Evolutionary conservation across 2,113 vertebrate genomes (phyloP), one percentile per base, ranked within the genome.

Genomic region (Lophochroa leadbeateri): DNA sequence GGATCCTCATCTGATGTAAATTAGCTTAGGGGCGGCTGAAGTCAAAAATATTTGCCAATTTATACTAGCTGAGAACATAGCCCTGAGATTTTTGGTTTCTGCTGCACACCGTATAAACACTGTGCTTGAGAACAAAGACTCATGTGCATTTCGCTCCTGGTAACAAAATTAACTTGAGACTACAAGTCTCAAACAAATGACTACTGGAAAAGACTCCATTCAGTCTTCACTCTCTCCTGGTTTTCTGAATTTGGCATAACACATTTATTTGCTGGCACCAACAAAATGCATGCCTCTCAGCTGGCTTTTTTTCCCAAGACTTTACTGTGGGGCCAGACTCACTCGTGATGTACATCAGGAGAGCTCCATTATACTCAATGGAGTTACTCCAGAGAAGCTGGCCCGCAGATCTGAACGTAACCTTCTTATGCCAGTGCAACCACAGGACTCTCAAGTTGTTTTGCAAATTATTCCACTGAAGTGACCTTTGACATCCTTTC

Each of bases 1-100:
- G 92, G 69, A 96, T 96, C 92, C 81, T 97, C 94, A 94, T 92
- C 96, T 94, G 86, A 95, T 89, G 94, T 89, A 91, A 97, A 92
- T 88, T 89, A 95, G 84, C 82, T 70, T 17, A 52, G 87, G 95
- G 92, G 86, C 24, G 1, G 86, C 80, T 79, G 80, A 94, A 96
- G 88, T 91, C 74, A 94, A 76, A 91, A 91, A 78, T 20, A 13
- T 58, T 91, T 92, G 92, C 91, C 95, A 94, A 94, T 96, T 96
- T 82, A 35, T 75, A 82, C 69, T 82, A 93, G 94, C 77, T 85
- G 83, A 96, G 91, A 96, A 92, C 43, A 91, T 89, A 96, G 94
- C 94, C 96, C 95, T 96, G 95, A 97, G 96, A 94, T 86, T 94
- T 91, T 69, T 47, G 72, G 94, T 94, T 95, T 67, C 91, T 82